These are phyloP conservation scores for Brachyalestes nurse DNA, from an alignment of 2,797 vertebrate species.

Conservation along the genomic window DNA sequence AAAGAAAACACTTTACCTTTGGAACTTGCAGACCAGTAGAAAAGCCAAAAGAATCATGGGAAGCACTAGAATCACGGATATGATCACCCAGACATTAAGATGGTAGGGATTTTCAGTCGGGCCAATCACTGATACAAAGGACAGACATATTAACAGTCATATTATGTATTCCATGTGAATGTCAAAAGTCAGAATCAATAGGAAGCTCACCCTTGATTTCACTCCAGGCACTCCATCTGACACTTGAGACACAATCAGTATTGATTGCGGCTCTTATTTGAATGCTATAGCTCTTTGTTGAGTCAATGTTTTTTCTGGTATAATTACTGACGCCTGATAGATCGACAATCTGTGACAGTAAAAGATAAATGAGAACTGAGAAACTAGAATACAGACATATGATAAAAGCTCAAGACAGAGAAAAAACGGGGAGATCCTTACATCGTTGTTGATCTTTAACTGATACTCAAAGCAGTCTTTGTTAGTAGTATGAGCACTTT, in stretches of 20 bases:
- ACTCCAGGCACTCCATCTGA: constrained; percentile 47
- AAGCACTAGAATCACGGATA: constrained; percentile 36
- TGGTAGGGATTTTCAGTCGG: background rate
- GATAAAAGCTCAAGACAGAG: background rate
- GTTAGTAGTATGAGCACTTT: rapidly evolving
- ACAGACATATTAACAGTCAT: background rate
- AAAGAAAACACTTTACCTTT: constrained; percentile 36
- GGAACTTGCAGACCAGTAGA: constrained; percentile 47
- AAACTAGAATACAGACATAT: background rate
- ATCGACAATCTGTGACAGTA: background rate
- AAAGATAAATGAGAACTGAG: background rate
- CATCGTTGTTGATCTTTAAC: constrained; percentile 41
- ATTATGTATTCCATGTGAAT: background rate
- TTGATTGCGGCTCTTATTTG: background rate
- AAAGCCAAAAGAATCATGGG: constrained; percentile 49
- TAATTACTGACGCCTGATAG: background rate
- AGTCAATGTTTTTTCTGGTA: constrained; percentile 27
- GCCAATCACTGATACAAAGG: constrained; percentile 7
- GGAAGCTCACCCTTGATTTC: constrained; percentile 2
- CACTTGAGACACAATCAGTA: rapidly evolving
- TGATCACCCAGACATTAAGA: constrained; percentile 9
- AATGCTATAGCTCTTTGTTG: constrained; percentile 9
- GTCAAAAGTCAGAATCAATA: background rate
- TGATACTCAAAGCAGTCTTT: background rate
- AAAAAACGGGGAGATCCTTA: constrained; percentile 5